Conservation (phyloP, 2,797 vertebrate genomes). For the Nyctibius grandis region DNA sequence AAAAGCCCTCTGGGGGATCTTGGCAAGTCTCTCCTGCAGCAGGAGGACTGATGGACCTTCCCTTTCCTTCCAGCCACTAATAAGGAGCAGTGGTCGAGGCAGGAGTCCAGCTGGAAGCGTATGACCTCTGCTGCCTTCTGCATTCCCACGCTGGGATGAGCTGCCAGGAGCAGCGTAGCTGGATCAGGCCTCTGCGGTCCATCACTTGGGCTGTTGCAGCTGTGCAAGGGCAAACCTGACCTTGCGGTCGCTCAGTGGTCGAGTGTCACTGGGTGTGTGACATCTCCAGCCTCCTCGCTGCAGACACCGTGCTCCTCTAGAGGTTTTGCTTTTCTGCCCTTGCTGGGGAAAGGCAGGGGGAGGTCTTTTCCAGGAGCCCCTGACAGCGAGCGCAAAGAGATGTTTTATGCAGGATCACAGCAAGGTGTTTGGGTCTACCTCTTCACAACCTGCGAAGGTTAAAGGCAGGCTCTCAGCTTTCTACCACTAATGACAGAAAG, state of each 20-base stretch:
- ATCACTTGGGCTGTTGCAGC: not conserved
- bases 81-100: not conserved
- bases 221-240: not conserved
- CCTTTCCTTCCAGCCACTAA: not conserved
- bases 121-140: not conserved
- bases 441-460: not conserved
- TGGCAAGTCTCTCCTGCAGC: not conserved
- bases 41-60: not conserved
- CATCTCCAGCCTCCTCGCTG: not conserved
- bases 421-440: not conserved
- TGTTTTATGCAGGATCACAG: not conserved
- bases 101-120: not conserved
- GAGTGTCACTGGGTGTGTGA: not conserved
- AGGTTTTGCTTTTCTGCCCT: not conserved
- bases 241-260: not conserved
- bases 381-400: not conserved
- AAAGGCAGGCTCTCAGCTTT: slow-evolving; percentile 13
- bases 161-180: not conserved
- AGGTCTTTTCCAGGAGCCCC: not conserved
- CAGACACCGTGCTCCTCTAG: not conserved
- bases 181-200: not conserved
- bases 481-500: slow-evolving; percentile 1
- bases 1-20: not conserved
- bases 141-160: accelerated
- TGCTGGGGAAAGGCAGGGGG: not conserved